Base-by-base conservation (phyloP, 2,113 vertebrate genomes). In the Octodon degus region DNA sequence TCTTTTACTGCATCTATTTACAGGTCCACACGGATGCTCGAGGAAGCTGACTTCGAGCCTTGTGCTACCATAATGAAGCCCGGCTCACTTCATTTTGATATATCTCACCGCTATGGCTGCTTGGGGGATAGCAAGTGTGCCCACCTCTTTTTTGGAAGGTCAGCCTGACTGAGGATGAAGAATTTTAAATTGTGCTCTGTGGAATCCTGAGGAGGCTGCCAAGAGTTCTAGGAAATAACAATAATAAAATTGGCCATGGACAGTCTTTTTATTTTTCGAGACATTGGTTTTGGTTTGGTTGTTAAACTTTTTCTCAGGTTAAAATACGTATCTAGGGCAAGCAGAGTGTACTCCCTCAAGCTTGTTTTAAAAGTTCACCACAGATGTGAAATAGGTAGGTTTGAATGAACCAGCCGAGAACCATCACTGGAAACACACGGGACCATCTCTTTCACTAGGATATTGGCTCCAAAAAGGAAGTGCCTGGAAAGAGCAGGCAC, bases 1-100 rank as follows among this genome's bases (percentile, higher is more conserved):
- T 97, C 53, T 97, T 97, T 98, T 95, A 98, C 96, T 97, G 76
- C 93, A 86, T 97, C 95, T 98, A 93, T 98, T 98, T 98, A 98
- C 97, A 98, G 98, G 97, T 94, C 96, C 94, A 87, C 94, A 91
- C 70, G 97, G 95, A 80, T 96, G 76, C 95, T 96, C 94, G 82
- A 95, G 95, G 97, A 97, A 84, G 96, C 97, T 96, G 96, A 91
- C 30, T 96, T 97, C 63, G 37, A 98, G 95, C 91, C 95, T 68
- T 53, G 96, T 77, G 96, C 96, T 97, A 91, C 87, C 1, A 0
- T 95, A 97, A 94, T 94, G 96, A 97, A 96, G 98, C 97, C 96
- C 97, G 88, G 94, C 95, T 97, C 79, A 24, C 84, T 82, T 96
- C 91, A 1, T 86, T 94, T 97, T 93, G 88, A 96, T 97, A 89